Percentiles rank a stretch among this genome's conserved stretches.
Evolutionary conservation across 2,113 vertebrate species (phyloP).

Genomic region (Rhodinocichla rosea): DNA sequence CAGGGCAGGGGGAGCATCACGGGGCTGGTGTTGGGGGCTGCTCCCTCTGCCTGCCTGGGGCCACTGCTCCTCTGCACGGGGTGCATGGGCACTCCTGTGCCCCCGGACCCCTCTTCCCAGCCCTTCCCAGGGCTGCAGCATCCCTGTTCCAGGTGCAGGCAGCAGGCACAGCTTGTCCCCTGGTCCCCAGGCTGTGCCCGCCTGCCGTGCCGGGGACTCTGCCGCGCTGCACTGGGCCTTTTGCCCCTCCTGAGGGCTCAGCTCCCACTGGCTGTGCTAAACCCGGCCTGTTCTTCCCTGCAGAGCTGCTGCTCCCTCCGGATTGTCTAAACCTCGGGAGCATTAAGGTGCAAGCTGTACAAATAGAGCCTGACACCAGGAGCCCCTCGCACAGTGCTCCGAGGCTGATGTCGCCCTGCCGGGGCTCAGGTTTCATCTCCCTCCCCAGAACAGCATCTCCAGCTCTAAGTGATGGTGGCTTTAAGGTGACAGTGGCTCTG

Average conservation of each 20-base stretch:
- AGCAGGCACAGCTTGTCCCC: background rate
- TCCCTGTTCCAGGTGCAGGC: background rate
- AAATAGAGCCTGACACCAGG: conserved; percentile 37
- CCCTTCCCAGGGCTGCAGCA: background rate
- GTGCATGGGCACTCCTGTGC: background rate
- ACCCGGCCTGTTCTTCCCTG: background rate
- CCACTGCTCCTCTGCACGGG: background rate
- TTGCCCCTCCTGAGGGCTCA: fast-evolving
- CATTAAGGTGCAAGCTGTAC: conserved; percentile 59
- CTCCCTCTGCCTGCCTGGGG: background rate
- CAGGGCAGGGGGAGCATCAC: fast-evolving
- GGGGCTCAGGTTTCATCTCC: background rate
- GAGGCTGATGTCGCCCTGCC: background rate
- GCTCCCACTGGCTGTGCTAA: background rate
- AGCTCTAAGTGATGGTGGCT: background rate
- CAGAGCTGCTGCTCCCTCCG: background rate
- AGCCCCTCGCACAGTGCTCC: background rate
- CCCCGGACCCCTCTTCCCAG: background rate
- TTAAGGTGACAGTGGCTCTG: background rate
- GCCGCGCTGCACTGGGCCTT: fast-evolving
- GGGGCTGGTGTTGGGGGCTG: background rate
- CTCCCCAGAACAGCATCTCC: background rate
- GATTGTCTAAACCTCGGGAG: conserved; percentile 10
- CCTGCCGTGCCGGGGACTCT: fast-evolving
- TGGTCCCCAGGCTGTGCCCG: background rate